phyloP scores from a whole-genome alignment of 2,113 vertebrate species.

The Capreolus pygargus region DNA sequence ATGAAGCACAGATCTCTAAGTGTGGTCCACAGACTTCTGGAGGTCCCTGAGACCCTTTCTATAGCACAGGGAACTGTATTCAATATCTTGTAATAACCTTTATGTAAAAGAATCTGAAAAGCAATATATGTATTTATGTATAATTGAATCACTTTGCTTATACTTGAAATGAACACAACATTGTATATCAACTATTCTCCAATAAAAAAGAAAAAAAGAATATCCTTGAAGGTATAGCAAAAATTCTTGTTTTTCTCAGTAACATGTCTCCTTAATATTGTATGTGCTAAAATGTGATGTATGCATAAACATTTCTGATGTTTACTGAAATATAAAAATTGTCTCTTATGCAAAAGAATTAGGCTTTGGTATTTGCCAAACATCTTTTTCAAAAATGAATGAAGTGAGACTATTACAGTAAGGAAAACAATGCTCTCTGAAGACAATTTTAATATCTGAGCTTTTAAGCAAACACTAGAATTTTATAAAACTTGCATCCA shows the following conservation, averaged over 20 bases:
- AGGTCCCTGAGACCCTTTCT: not conserved
- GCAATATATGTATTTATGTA: not conserved
- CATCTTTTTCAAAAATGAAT: constrained; percentile 1
- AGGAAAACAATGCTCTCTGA: not conserved
- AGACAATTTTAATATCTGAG: not conserved
- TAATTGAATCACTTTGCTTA: not conserved
- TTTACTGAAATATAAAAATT: not conserved
- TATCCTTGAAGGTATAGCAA: not conserved
- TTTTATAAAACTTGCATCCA: constrained; percentile 19
- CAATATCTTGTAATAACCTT: not conserved
- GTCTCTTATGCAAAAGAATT: not conserved
- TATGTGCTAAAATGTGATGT: not conserved
- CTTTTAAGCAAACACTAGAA: not conserved
- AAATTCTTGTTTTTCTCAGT: not conserved
- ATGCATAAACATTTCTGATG: not conserved
- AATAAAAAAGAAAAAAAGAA: not conserved
- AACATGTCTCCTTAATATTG: not conserved
- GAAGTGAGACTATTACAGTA: not conserved
- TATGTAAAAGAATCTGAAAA: not conserved
- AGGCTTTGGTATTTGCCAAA: not conserved
- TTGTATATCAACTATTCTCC: not conserved
- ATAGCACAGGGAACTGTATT: not conserved
- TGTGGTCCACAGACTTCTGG: not conserved
- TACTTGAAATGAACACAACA: not conserved
- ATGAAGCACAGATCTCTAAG: not conserved